Evolutionary conservation across 1,140 invertebrate genomes (phyloP), one percentile per base, ranked within the genome.

Genomic region (Sipha flava): DNA sequence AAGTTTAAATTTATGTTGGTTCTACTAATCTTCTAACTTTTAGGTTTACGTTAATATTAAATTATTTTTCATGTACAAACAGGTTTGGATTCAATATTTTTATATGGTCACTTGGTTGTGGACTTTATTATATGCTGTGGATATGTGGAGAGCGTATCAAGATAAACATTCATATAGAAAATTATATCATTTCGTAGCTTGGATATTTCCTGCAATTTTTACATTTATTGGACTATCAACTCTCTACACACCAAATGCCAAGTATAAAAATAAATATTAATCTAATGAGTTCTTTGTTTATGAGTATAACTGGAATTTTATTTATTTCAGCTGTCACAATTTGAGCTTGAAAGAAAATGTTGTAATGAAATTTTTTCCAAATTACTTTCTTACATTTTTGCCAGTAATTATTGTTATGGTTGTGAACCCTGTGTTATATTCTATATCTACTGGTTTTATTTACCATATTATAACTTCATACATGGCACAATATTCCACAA

Each of bases 51-150:
- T 49, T 23, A 18, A 47, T 4, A 49, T 31, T 49, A 72, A 49
- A n/a, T 29, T n/a, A 72, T 49, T 16, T 49, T 23, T 57, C 31
- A 29, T 72, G 47, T 12, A 45, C 43, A 10, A 70, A 45, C 31
- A 80, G 77, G 54, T 80, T 43, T 93, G 92, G 90, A 93, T 91
- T 34, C 92, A 94, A 83, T 94, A 93, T 84, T 95, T 94, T 84
- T 95, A 94, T 82, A 92, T 91, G 82, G 90, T 91, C 12, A 93
- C 92, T 0, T 94, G 92, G 90, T 88, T 93, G 68, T 95, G 93
- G 93, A 95, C 92, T 5, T 86, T 94, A 21, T 92, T 90, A 83
- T 95, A 94, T 85, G 92, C 93, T 3, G 87, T 94, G 54, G 93
- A 95, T 82, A 93, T 92, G 85, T 90, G 89, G 84, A 85, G 90